These are phyloP conservation scores for Aromia moschata DNA, from an alignment of 2,888 invertebrate genomes.

Conservation along the genomic window DNA sequence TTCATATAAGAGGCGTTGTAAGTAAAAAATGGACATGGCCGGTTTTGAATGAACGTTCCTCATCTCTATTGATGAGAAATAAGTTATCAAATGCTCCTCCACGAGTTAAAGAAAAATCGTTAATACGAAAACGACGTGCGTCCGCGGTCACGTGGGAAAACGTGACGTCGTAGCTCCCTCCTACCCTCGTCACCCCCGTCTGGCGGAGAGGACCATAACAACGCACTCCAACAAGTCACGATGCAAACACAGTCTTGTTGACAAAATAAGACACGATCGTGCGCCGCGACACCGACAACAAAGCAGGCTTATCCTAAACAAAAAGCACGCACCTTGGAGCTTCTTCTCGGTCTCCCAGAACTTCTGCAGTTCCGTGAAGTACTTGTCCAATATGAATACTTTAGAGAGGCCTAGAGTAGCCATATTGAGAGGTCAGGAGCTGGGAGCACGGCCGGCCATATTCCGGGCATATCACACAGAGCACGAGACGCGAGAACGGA, in stretches of 20 bases:
- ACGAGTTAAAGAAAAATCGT: too few relatives aligned
- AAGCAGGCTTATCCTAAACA: conserved; percentile 19
- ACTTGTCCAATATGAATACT: conserved; percentile 97
- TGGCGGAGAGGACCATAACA: too few relatives aligned
- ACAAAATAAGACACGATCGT: conserved; percentile 12
- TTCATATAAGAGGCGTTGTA: too few relatives aligned
- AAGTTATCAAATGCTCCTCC: too few relatives aligned
- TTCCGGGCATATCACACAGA: conserved; percentile 52
- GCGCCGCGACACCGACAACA: conserved; percentile 11
- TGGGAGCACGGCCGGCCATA: conserved; percentile 53
- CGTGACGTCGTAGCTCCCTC: too few relatives aligned
- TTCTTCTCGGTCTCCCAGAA: conserved; percentile 97
- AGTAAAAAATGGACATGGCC: too few relatives aligned
- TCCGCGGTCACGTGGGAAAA: too few relatives aligned
- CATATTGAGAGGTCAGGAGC: conserved; percentile 68
- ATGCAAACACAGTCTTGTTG: not conserved
- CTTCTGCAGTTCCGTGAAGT: conserved; percentile 95
- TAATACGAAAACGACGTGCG: too few relatives aligned
- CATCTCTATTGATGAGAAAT: too few relatives aligned
- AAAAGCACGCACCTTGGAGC: conserved; percentile 91
- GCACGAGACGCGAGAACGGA: conserved; percentile 32
- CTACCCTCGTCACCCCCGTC: too few relatives aligned
- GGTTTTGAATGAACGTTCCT: too few relatives aligned
- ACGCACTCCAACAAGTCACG: too few relatives aligned
- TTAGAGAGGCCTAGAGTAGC: conserved; percentile 96